These are phyloP conservation scores for Chlorops oryzae DNA, from an alignment of 1,140 invertebrate species.

Conservation along the genomic window DNA sequence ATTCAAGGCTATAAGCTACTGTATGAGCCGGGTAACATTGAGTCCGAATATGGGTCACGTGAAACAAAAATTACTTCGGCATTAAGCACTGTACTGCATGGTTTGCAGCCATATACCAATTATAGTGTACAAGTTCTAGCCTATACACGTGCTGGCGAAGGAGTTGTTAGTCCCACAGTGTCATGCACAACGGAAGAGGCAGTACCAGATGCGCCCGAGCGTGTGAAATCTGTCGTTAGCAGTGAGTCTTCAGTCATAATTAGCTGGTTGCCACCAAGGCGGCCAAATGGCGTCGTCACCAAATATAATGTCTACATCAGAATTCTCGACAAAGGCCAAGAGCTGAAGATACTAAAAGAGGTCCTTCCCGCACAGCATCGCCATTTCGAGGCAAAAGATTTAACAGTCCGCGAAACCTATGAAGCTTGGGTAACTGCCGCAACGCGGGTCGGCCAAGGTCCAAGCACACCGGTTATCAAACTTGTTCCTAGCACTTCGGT, in stretches of 20 bases:
- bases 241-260: slow-evolving; percentile 66
- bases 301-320: slow-evolving; percentile 70
- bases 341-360: slow-evolving; percentile 39
- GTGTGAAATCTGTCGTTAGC: slow-evolving; percentile 65
- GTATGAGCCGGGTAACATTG: slow-evolving; percentile 60
- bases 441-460: slow-evolving; percentile 56
- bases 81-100: slow-evolving; percentile 54
- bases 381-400: slow-evolving; percentile 53
- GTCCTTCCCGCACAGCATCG: slow-evolving; percentile 48
- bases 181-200: slow-evolving; percentile 70
- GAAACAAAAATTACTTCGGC: slow-evolving; percentile 57
- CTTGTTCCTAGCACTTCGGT: slow-evolving; percentile 51
- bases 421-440: slow-evolving; percentile 61
- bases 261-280: slow-evolving; percentile 67
- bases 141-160: slow-evolving; percentile 71
- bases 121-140: slow-evolving; percentile 77
- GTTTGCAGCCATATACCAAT: slow-evolving; percentile 62
- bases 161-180: slow-evolving; percentile 60
- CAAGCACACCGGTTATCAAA: slow-evolving; percentile 53
- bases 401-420: slow-evolving; percentile 56
- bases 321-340: slow-evolving; percentile 50
- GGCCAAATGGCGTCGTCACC: slow-evolving; percentile 66
- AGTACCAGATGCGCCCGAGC: slow-evolving; percentile 64
- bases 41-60: slow-evolving; percentile 52
- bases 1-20: slow-evolving; percentile 76